Percentiles rank a stretch among this genome's conserved stretches.
Conservation (phyloP, 2,113 vertebrate species). For the Loxodonta africana region DNA sequence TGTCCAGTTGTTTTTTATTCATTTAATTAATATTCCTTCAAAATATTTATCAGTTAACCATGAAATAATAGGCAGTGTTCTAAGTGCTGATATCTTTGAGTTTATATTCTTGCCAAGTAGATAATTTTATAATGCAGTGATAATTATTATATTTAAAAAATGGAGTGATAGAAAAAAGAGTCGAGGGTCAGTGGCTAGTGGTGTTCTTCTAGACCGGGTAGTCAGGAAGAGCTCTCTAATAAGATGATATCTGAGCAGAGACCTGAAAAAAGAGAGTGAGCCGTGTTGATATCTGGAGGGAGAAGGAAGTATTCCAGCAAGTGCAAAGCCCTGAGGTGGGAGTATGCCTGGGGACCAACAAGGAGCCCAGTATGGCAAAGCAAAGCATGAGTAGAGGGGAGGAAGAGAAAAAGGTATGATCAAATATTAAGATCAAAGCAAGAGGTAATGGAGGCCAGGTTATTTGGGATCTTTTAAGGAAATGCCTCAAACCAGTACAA, state of each 20-base stretch:
- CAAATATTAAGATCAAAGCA: no score
- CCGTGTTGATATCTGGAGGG: background rate
- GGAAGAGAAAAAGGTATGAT: background rate
- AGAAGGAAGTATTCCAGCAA: background rate
- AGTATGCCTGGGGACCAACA: background rate
- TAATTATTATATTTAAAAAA: background rate
- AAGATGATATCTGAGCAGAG: background rate
- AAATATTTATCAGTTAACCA: background rate
- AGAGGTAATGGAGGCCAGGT: background rate
- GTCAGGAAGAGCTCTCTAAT: background rate
- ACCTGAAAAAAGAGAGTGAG: background rate
- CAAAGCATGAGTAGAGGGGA: background rate
- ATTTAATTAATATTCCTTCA: background rate
- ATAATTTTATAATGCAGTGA: background rate
- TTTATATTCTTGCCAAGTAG: constrained; percentile 33
- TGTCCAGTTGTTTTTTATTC: constrained; percentile 13
- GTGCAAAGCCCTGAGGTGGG: no score
- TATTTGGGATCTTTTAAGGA: background rate
- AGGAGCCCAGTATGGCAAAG: background rate
- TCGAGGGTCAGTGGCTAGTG: background rate
- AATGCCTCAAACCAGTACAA: background rate
- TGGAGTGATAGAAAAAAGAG: background rate
- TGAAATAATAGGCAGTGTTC: background rate
- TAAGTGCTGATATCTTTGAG: background rate
- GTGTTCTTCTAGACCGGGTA: background rate